Percentiles rank a stretch among this genome's conserved stretches.
Evolutionary conservation across 2,888 invertebrate species (phyloP).

Genomic region (Dioctria linearis): DNA sequence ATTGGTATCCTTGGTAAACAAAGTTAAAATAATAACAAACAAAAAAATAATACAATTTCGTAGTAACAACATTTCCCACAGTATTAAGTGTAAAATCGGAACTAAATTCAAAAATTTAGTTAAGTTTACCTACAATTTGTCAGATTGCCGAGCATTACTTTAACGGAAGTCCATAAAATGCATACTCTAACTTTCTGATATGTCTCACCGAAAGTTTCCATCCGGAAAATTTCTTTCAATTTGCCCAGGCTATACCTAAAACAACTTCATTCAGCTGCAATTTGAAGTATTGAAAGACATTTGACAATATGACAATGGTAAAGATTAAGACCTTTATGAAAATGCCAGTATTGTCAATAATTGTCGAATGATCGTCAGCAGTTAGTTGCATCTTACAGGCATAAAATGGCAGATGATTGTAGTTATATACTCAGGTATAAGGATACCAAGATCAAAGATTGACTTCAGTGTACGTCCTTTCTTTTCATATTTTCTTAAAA

Average conservation of each 20-base stretch:
- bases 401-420: constrained; percentile 27
- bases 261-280: constrained; percentile 4
- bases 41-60: too few species aligned
- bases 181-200: too few species aligned
- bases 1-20: too few species aligned
- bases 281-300: neutral
- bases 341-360: neutral
- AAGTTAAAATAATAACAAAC: too few species aligned
- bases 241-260: neutral
- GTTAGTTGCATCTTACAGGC: neutral
- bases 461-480: neutral
- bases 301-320: neutral
- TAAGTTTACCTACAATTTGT: too few species aligned
- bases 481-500: neutral
- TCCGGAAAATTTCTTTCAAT: neutral
- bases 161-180: too few species aligned
- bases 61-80: too few species aligned
- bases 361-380: neutral
- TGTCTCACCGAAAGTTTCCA: too few species aligned
- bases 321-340: constrained; percentile 7
- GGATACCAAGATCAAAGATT: neutral
- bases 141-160: too few species aligned
- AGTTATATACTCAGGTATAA: neutral
- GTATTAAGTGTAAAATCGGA: too few species aligned
- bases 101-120: too few species aligned